These are phyloP conservation scores for zebrafish (Danio rerio) DNA, from an alignment of 2,113 vertebrate species.

Conservation along the genomic window GRCz12tu NC_133180.1:12890501-12891000, in stretches of 20 bases:
- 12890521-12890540: neutral
- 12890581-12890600: constrained; percentile 18
- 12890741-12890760: constrained; percentile 51
- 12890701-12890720: constrained; percentile 46
- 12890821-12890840: constrained; percentile 38
- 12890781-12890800: neutral
- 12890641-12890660: neutral
- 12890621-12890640: constrained; percentile 29
- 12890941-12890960: constrained; percentile 99
- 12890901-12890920: constrained; percentile 39
- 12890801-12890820: constrained; percentile 50
- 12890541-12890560: constrained; percentile 1
- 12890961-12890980: constrained; percentile 98
- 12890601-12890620: constrained; percentile 17
- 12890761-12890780: constrained; percentile 41
- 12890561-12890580: constrained; percentile 23
- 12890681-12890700: constrained; percentile 12
- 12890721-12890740: constrained; percentile 55
- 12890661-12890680: neutral
- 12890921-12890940: constrained; percentile 67
- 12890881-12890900: constrained; percentile 47
- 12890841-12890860: constrained; percentile 48
- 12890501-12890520: constrained; percentile 5
- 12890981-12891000: constrained; percentile 99
- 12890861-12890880: constrained; percentile 55